Base-by-base conservation (phyloP, 2,888 invertebrate genomes). In the Clivina fossor region DNA sequence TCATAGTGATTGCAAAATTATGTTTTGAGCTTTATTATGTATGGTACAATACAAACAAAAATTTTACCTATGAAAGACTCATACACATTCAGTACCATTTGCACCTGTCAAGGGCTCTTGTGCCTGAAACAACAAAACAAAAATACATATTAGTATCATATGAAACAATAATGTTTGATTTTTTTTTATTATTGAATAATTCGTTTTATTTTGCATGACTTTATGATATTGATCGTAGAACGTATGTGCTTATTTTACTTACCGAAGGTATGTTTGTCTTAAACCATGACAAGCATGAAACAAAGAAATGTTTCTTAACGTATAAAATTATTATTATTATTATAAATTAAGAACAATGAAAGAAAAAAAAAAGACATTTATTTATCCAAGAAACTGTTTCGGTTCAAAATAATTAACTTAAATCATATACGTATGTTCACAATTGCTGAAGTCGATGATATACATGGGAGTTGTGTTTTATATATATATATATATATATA, bases 11-110 rank as follows among this genome's bases (percentile, higher is more conserved):
- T 53, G 53, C 53, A 53, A 53, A 53, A 53, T 44, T 53, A 44
- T 53, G 28, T 44, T 37, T 44, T 53, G 44, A 53, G 53, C 53
- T 53, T 35, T 44, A 53, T 53, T 53, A 53, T 44, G 43, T 53
- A 53, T 44, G 37, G 44, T 44, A 53, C 44, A 53, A 53, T 50
- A 43, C 35, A 44, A 44, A 51, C 32, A 41, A 51, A 51, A 44
- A 43, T 47, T 35, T 54, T 35, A 49, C 54, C 35, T 47, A 38
- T 37, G 47, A 38, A 38, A 28, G 55, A 53, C 65, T 76, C 79
- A 89, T 79, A 89, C 88, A 78, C 85, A 88, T 70, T 88, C 88
- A 75, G 86, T 86, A 72, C 85, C 85, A 73, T 86, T 86, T 69
- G 85, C 83, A 74, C 83, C 84, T 67, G 85, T 90, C 72, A 90